Evolutionary conservation across 2,113 vertebrate genomes (phyloP).

Genomic region (Scolopax mira): DNA sequence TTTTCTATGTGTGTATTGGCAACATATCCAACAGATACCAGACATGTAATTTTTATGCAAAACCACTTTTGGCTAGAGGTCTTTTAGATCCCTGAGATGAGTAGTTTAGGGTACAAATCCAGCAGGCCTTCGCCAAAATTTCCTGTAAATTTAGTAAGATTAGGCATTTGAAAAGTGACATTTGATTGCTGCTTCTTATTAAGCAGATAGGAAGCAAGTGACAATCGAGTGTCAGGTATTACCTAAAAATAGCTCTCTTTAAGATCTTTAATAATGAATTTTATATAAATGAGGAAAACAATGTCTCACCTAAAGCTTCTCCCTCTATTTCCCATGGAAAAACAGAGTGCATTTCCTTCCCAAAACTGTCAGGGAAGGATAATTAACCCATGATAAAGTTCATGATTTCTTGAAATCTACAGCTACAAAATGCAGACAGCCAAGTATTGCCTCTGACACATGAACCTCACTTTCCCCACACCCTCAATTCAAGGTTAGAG

Average conservation of each 20-base stretch:
- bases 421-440: background rate
- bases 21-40: background rate
- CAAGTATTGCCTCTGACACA: background rate
- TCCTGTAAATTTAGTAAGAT: background rate
- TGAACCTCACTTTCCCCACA: background rate
- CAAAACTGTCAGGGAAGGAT: background rate
- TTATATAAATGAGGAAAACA: background rate
- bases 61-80: accelerated
- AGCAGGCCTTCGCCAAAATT: background rate
- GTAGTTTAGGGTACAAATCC: background rate
- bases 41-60: background rate
- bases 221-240: background rate
- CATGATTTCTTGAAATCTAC: background rate
- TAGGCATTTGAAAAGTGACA: background rate
- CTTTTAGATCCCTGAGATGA: background rate
- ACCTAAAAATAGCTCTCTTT: background rate
- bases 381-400: background rate
- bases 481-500: background rate
- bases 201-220: background rate
- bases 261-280: background rate
- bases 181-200: background rate
- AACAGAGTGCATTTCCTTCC: background rate
- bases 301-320: background rate
- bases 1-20: background rate
- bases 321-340: background rate